Conservation (phyloP, 2,797 vertebrate species). For the Epinephelus coioides region DNA sequence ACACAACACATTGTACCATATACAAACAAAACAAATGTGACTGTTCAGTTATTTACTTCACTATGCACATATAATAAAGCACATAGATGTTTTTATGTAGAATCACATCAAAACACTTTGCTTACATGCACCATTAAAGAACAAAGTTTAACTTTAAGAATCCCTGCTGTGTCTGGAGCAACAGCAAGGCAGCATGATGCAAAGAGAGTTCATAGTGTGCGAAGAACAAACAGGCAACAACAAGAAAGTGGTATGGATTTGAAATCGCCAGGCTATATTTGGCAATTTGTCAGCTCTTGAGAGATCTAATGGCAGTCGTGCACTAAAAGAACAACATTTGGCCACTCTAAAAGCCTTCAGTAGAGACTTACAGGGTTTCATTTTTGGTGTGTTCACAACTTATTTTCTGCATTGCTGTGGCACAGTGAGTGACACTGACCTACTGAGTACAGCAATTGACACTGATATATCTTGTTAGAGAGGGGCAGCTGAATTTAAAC, state of each 20-base stretch:
- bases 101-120: not conserved
- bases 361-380: not conserved
- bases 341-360: not conserved
- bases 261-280: not conserved
- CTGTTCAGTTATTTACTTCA: constrained; percentile 12
- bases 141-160: not conserved
- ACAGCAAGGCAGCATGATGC: not conserved
- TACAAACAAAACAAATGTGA: constrained; percentile 25
- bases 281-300: not conserved
- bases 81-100: not conserved
- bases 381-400: constrained; percentile 24
- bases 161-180: not conserved
- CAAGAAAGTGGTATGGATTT: not conserved
- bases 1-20: constrained; percentile 11
- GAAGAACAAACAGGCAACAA: not conserved
- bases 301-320: not conserved
- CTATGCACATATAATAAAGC: not conserved
- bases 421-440: not conserved
- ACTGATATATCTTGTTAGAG: not conserved
- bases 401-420: constrained; percentile 4
- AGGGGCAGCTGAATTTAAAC: not conserved
- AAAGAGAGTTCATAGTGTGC: not conserved
- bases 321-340: not conserved
- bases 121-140: not conserved
- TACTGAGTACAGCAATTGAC: not conserved